phyloP scores from a whole-genome alignment of 2,888 invertebrate genomes.

The Eupithecia tripunctaria region DNA sequence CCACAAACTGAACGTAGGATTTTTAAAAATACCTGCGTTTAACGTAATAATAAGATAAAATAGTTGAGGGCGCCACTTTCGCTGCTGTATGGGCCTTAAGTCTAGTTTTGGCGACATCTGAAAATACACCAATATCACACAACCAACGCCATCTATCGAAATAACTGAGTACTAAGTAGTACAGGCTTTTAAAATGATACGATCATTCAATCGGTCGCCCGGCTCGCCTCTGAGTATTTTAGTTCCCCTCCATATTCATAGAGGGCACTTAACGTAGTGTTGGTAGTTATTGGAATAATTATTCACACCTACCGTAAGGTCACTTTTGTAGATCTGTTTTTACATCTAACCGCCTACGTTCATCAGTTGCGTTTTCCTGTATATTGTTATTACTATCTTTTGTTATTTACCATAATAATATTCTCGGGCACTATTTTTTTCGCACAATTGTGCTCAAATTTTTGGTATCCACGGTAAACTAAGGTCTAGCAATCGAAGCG shows the following conservation, averaged over 20 bases:
- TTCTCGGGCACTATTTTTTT: background rate
- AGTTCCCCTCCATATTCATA: slow-evolving; percentile 38
- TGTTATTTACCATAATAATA: background rate
- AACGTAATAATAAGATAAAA: too few species aligned
- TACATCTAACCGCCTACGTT: background rate
- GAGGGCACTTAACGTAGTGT: background rate
- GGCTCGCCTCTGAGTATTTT: slow-evolving; percentile 22
- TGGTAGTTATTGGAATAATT: background rate
- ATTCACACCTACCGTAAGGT: background rate
- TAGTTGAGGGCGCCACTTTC: too few species aligned
- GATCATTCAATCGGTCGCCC: background rate
- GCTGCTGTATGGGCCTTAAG: too few species aligned
- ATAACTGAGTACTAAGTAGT: slow-evolving; percentile 1
- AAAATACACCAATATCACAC: too few species aligned
- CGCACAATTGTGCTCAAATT: background rate
- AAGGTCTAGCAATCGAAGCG: background rate
- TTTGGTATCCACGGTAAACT: background rate
- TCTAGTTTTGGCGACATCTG: too few species aligned
- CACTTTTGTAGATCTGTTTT: background rate
- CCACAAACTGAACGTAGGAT: too few species aligned
- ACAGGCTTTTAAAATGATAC: background rate
- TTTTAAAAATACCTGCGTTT: too few species aligned
- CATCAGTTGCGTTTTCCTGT: background rate
- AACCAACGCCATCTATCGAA: slow-evolving; percentile 50
- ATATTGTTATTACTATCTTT: background rate